Conservation (phyloP, 2,888 invertebrate genomes). For the Carcina quercana region DNA sequence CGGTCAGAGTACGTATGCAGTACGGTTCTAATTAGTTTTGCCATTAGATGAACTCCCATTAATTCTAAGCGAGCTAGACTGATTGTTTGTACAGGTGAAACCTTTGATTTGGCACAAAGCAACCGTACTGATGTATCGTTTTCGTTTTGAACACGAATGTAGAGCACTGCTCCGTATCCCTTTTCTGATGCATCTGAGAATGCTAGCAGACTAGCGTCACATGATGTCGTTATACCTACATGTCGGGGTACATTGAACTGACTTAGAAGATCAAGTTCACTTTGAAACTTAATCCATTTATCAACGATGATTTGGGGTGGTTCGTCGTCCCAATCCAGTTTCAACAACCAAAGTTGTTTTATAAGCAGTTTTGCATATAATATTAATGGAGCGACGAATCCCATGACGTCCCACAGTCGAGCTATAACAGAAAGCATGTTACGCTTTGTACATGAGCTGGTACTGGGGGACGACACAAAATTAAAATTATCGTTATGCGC, state of each 20-base stretch:
- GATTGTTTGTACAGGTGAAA: constrained; percentile 4
- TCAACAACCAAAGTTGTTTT: constrained; percentile 3
- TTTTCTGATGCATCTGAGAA: constrained; percentile 13
- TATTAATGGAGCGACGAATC: constrained; percentile 12
- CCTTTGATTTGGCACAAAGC: constrained; percentile 13
- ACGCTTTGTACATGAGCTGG: constrained; percentile 9
- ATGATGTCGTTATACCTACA: constrained; percentile 4
- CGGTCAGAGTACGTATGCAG: neutral
- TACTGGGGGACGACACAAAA: neutral
- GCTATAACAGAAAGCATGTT: constrained; percentile 13
- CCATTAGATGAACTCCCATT: constrained; percentile 6
- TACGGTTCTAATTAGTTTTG: constrained; percentile 5
- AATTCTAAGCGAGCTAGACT: constrained; percentile 10
- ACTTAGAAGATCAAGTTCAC: constrained; percentile 3
- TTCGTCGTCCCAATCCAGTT: constrained; percentile 13
- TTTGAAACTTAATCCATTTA: neutral
- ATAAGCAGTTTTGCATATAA: constrained; percentile 15
- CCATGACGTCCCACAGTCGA: constrained; percentile 13
- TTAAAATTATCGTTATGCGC: neutral
- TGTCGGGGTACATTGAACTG: constrained; percentile 9
- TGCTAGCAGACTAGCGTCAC: constrained; percentile 4
- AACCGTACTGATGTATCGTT: neutral
- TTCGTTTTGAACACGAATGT: neutral
- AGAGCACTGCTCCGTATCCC: constrained; percentile 5
- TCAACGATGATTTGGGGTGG: constrained; percentile 3